Conservation (phyloP, 2,888 invertebrate genomes). For the Drosophila kuntzei region DNA sequence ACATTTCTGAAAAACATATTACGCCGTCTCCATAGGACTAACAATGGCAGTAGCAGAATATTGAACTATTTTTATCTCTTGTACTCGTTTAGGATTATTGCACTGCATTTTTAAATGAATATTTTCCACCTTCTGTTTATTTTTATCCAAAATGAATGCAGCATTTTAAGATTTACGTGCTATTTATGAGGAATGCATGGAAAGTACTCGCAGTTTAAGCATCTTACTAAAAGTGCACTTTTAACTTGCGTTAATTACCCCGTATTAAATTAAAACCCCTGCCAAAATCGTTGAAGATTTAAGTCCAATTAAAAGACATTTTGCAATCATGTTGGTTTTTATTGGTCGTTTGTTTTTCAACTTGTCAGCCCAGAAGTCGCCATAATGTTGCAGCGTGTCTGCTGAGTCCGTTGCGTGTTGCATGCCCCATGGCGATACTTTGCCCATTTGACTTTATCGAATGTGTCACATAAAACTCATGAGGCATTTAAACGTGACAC, state of each 20-base stretch:
- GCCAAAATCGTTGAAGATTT: background rate
- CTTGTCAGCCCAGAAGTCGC: constrained; percentile 5
- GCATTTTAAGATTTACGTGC: background rate
- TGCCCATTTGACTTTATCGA: constrained; percentile 55
- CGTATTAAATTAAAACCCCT: background rate
- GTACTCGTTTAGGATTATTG: background rate
- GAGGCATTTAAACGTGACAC: constrained; percentile 68
- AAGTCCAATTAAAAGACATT: constrained; percentile 54
- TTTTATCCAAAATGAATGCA: background rate
- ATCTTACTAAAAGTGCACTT: constrained; percentile 4
- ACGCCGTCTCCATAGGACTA: background rate
- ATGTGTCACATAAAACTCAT: constrained; percentile 60
- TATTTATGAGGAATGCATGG: background rate
- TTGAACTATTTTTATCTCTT: background rate
- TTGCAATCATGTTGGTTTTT: constrained; percentile 51
- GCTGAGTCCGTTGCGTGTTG: background rate
- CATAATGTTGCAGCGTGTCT: constrained; percentile 9
- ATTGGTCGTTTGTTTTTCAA: constrained; percentile 31
- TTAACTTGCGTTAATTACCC: constrained; percentile 24
- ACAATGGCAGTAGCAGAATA: background rate
- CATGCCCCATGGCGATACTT: constrained; percentile 33
- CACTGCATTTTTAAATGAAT: background rate
- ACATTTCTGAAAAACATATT: background rate
- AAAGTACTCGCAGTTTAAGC: background rate
- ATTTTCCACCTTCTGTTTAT: background rate